Evolutionary conservation across 2,888 invertebrate species (phyloP).

Genomic region (Mesochorus sp.): DNA sequence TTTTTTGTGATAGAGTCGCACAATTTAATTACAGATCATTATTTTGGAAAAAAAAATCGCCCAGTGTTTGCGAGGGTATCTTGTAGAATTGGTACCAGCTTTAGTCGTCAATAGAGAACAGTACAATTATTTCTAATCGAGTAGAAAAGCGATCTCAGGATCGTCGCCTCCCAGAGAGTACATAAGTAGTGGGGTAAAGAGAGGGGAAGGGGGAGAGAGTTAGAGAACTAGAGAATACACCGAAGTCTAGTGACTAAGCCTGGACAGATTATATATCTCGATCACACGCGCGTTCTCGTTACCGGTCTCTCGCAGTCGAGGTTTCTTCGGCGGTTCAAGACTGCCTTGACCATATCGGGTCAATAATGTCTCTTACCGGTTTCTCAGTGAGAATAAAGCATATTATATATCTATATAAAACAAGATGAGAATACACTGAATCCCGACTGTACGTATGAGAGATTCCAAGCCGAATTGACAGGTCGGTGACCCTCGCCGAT

Average conservation of each 20-base stretch:
- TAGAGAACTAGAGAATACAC: slow-evolving; percentile 17
- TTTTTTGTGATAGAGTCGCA: slow-evolving; percentile 53
- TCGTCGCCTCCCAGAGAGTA: neutral
- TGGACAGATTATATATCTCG: slow-evolving; percentile 36
- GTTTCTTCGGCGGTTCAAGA: slow-evolving; percentile 70
- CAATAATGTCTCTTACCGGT: slow-evolving; percentile 76
- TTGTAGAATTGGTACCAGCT: slow-evolving; percentile 31
- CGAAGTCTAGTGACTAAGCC: slow-evolving; percentile 54
- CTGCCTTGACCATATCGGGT: slow-evolving; percentile 77
- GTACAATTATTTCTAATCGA: slow-evolving; percentile 66
- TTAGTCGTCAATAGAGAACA: slow-evolving; percentile 15
- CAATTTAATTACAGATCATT: slow-evolving; percentile 26
- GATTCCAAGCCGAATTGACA: too few species aligned
- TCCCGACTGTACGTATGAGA: too few species aligned
- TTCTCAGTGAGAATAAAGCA: slow-evolving; percentile 51
- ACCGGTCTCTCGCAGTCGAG: slow-evolving; percentile 60
- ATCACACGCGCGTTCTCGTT: slow-evolving; percentile 59
- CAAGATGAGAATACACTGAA: neutral
- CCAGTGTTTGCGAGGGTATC: slow-evolving; percentile 21
- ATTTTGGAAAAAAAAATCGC: neutral
- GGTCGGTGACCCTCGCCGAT: too few species aligned
- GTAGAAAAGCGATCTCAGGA: slow-evolving; percentile 59
- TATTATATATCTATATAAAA: neutral
- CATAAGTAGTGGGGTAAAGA: too few species aligned
- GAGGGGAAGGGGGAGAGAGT: slow-evolving; percentile 3